These are phyloP conservation scores for Omphaloscelis lunosa DNA, from an alignment of 2,888 invertebrate species.

Conservation along the genomic window DNA sequence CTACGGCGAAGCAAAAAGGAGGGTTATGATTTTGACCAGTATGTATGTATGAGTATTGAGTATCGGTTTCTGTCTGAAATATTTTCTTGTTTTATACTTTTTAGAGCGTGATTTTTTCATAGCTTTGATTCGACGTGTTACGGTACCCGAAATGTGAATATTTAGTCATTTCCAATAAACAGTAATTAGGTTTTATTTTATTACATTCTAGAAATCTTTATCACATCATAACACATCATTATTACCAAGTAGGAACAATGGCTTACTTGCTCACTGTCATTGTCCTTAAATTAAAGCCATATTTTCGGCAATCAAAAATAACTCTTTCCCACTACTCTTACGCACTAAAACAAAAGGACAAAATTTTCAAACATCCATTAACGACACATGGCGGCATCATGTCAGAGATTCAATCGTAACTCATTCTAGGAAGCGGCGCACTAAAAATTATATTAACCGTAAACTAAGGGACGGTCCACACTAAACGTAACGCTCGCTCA, in stretches of 20 bases:
- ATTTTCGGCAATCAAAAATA: constrained; percentile 31
- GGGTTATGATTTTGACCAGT: no score
- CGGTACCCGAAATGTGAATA: not conserved
- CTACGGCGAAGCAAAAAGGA: no score
- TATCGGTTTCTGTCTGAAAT: no score
- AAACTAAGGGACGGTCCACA: constrained; percentile 36
- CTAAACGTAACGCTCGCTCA: no score
- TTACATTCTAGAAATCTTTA: not conserved
- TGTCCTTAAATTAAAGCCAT: constrained; percentile 31
- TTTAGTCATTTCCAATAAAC: not conserved
- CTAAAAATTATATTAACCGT: constrained; percentile 65
- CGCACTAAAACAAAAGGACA: constrained; percentile 46
- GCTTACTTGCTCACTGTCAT: constrained; percentile 6
- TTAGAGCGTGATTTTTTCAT: no score
- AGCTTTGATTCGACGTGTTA: not conserved
- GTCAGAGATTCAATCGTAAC: constrained; percentile 63
- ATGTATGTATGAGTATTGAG: no score
- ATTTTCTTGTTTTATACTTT: no score
- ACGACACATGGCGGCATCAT: constrained; percentile 63
- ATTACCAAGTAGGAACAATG: not conserved
- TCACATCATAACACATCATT: not conserved
- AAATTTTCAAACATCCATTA: constrained; percentile 53
- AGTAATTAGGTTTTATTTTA: not conserved
- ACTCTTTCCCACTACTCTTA: constrained; percentile 47
- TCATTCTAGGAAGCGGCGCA: constrained; percentile 65